Conservation (phyloP, 2,113 vertebrate species). For the Rafetus swinhoei region DNA sequence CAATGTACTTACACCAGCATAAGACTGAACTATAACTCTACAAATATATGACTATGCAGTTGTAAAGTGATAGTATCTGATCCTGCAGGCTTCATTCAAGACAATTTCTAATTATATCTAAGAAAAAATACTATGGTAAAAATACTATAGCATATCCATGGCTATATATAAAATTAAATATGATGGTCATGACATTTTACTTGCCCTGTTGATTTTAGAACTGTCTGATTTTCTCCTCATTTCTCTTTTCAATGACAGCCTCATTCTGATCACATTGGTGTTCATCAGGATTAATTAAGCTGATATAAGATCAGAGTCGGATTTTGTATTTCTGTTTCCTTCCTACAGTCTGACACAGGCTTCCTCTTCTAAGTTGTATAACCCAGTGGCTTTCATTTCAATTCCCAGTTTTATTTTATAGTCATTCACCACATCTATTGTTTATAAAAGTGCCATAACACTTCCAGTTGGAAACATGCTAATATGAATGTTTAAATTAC, state of each 20-base stretch:
- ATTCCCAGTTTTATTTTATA: constrained; percentile 31
- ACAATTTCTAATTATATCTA: background rate
- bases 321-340: background rate
- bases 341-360: background rate
- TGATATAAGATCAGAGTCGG: background rate
- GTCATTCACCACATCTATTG: background rate
- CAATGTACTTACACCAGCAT: background rate
- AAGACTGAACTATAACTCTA: background rate
- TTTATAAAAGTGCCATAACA: background rate
- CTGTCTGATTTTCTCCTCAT: background rate
- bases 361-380: background rate
- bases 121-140: background rate
- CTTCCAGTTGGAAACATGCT: background rate
- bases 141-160: background rate
- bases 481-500: background rate
- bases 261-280: background rate
- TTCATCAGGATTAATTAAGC: background rate
- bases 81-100: background rate
- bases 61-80: background rate
- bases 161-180: background rate
- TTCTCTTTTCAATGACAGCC: background rate
- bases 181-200: background rate
- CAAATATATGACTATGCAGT: background rate
- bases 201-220: background rate
- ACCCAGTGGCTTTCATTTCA: background rate